These are phyloP conservation scores for Julus scanicus DNA, from an alignment of 2,888 invertebrate species.

Conservation along the genomic window DNA sequence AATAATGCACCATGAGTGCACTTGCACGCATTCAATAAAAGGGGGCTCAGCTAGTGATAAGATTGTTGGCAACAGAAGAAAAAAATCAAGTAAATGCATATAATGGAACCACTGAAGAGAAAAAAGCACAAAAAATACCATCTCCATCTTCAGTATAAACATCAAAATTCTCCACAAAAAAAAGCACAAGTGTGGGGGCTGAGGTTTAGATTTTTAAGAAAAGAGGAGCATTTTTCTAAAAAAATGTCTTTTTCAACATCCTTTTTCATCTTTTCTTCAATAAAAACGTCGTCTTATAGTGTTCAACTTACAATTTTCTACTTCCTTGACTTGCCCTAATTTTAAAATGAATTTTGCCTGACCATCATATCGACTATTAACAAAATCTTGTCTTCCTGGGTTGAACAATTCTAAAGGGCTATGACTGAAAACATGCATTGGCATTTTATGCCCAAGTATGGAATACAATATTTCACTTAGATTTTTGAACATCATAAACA, in stretches of 20 bases:
- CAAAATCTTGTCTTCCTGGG: too few species aligned
- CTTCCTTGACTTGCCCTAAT: too few species aligned
- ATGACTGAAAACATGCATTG: too few species aligned
- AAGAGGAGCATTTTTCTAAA: not conserved
- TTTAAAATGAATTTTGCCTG: too few species aligned
- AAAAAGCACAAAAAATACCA: not conserved
- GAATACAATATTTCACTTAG: too few species aligned
- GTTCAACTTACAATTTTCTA: not conserved
- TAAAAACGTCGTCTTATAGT: not conserved
- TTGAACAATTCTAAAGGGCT: too few species aligned
- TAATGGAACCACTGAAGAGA: not conserved
- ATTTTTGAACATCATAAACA: too few species aligned
- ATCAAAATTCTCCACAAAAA: not conserved
- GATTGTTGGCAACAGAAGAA: not conserved
- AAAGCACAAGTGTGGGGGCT: not conserved
- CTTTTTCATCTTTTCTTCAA: not conserved
- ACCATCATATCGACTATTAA: too few species aligned
- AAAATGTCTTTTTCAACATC: not conserved
- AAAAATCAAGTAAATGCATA: not conserved
- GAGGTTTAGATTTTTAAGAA: not conserved
- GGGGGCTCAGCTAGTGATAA: slow-evolving; percentile 16
- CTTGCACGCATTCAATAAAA: slow-evolving; percentile 16
- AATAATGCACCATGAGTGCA: slow-evolving; percentile 38
- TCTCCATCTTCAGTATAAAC: not conserved
- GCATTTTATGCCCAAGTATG: too few species aligned